Evolutionary conservation across 2,797 vertebrate species (phyloP).

Genomic region (Denticeps clupeoides): DNA sequence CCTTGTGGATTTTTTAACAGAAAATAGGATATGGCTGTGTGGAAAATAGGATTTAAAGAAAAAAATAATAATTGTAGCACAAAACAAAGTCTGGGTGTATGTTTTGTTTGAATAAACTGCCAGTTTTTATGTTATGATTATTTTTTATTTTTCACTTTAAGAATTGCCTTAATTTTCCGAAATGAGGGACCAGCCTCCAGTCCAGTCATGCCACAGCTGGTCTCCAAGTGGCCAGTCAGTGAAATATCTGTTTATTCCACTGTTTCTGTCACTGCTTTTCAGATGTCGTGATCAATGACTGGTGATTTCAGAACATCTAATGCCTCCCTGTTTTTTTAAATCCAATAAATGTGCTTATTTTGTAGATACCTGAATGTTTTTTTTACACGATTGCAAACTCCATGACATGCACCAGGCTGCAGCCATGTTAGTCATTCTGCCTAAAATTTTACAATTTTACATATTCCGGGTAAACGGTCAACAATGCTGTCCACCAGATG

Average conservation of each 20-base stretch:
- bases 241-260: too few species aligned
- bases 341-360: background rate
- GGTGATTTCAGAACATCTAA: too few species aligned
- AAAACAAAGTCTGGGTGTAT: constrained; percentile 51
- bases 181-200: constrained; percentile 35
- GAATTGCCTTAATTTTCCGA: constrained; percentile 67
- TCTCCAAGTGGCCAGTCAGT: constrained; percentile 5
- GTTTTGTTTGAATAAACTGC: constrained; percentile 53
- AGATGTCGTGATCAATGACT: too few species aligned
- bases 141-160: constrained; percentile 52
- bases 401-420: background rate
- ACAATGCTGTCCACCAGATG: too few species aligned
- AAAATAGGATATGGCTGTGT: too few species aligned
- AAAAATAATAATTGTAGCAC: constrained; percentile 59
- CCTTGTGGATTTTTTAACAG: too few species aligned
- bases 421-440: background rate
- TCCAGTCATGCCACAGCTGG: constrained; percentile 32
- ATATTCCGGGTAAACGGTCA: too few species aligned
- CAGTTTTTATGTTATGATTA: constrained; percentile 54
- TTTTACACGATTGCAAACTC: background rate
- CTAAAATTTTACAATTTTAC: too few species aligned
- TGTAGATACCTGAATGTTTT: background rate
- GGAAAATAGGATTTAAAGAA: too few species aligned
- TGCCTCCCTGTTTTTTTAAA: constrained; percentile 1
- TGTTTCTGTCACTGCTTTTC: too few species aligned